These are phyloP conservation scores for Hymenopus coronatus DNA, from an alignment of 2,888 invertebrate genomes.

Conservation along the genomic window DNA sequence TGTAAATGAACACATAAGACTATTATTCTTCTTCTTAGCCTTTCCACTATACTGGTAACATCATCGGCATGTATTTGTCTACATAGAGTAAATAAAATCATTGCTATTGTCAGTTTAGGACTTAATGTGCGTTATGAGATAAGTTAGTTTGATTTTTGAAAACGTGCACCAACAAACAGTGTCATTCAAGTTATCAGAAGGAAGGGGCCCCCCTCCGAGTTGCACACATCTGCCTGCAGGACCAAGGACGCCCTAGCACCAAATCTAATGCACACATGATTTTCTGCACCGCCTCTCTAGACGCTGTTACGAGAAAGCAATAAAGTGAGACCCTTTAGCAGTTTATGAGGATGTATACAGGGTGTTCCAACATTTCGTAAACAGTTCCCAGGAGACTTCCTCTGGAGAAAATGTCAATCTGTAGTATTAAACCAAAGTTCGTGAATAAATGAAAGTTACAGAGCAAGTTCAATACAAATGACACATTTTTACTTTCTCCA, in stretches of 20 bases:
- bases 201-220: not conserved
- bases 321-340: not conserved
- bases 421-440: too few species aligned
- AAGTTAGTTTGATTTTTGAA: not conserved
- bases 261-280: not conserved
- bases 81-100: too few species aligned
- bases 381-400: too few species aligned
- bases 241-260: not conserved
- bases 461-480: too few species aligned
- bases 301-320: not conserved
- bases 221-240: not conserved
- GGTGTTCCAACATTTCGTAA: not conserved
- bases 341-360: not conserved
- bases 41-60: too few species aligned
- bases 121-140: not conserved
- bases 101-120: too few species aligned
- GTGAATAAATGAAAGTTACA: too few species aligned
- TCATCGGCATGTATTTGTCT: too few species aligned
- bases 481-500: too few species aligned
- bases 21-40: too few species aligned
- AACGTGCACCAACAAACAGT: not conserved
- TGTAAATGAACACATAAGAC: too few species aligned
- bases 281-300: not conserved
- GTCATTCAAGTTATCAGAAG: not conserved
- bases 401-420: too few species aligned